Conservation (phyloP, 2,797 vertebrate species). For the Ceryle rudis region DNA sequence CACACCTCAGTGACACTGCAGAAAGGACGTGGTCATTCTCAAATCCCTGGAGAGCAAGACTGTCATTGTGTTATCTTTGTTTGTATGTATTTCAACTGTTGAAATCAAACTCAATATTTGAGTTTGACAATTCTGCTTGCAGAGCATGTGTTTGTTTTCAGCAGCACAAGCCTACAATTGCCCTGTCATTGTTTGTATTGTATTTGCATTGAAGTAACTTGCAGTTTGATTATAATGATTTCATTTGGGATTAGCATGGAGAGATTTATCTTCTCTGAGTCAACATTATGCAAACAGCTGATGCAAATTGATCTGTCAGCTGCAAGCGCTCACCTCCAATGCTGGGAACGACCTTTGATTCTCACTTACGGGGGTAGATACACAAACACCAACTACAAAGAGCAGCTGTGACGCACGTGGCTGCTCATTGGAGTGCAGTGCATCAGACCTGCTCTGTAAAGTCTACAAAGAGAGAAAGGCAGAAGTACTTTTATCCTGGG, state of each 20-base stretch:
- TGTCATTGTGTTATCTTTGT: neutral
- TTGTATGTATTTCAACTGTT: neutral
- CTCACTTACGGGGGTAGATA: neutral
- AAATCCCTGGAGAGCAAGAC: neutral
- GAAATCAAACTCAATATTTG: constrained; percentile 20
- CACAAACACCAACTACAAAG: neutral
- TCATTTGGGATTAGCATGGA: constrained; percentile 38
- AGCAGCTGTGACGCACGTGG: neutral
- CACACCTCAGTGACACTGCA: neutral
- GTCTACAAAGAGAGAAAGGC: neutral
- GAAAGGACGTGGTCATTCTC: neutral
- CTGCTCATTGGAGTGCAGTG: neutral
- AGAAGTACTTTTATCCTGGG: neutral
- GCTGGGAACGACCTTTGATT: neutral
- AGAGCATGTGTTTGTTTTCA: constrained; percentile 53
- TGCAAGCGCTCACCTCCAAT: neutral
- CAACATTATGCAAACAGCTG: constrained; percentile 20
- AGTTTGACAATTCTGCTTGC: constrained; percentile 36
- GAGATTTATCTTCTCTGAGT: neutral
- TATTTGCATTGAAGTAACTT: constrained; percentile 48
- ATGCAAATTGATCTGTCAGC: neutral
- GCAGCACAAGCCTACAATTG: constrained; percentile 45
- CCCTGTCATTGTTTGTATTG: constrained; percentile 46
- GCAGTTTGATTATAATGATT: constrained; percentile 54
- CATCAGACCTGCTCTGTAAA: neutral